Conservation (phyloP, 2,113 vertebrate species). For the Myanophis thanlyinensis region DNA sequence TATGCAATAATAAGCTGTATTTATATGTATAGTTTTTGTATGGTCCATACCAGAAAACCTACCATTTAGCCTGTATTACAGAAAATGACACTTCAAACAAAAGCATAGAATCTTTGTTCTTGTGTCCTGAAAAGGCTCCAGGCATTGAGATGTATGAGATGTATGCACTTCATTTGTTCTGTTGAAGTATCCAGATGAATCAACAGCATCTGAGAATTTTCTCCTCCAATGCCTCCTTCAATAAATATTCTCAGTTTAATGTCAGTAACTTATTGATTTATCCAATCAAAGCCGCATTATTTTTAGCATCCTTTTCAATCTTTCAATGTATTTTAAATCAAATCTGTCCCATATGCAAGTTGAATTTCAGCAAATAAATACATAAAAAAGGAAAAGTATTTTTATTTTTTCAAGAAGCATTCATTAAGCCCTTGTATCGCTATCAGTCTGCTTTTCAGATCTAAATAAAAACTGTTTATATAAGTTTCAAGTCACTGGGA, state of each 20-base stretch:
- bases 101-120: background rate
- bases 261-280: background rate
- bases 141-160: background rate
- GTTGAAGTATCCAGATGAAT: background rate
- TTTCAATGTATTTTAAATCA: background rate
- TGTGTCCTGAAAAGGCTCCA: background rate
- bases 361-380: background rate
- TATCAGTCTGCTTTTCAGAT: background rate
- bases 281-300: background rate
- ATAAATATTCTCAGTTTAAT: background rate
- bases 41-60: background rate
- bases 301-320: background rate
- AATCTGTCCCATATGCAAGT: background rate
- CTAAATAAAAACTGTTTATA: slow-evolving; percentile 1
- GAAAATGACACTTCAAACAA: background rate
- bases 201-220: background rate
- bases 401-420: background rate
- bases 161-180: background rate
- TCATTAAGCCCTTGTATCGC: background rate
- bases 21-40: background rate
- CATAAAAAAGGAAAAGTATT: background rate
- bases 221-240: background rate
- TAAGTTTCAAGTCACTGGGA: background rate
- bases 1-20: background rate
- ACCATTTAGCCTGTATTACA: background rate